Conservation (phyloP, 2,113 vertebrate species). For the Trogon surrucura region DNA sequence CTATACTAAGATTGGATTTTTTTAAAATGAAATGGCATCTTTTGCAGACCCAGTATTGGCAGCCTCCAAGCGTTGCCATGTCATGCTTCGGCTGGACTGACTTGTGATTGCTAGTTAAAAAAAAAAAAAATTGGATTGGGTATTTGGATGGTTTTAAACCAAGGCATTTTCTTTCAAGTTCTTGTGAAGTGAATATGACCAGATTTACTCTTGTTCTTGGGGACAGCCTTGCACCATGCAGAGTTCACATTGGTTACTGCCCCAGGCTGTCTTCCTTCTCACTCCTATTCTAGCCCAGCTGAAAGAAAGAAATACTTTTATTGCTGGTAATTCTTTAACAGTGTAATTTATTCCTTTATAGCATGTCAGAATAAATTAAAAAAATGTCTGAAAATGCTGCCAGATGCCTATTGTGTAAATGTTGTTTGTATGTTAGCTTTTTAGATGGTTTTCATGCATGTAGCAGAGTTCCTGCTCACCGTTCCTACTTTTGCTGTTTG, state of each 20-base stretch:
- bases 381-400: conserved; percentile 84
- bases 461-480: conserved; percentile 67
- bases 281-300: conserved; percentile 78
- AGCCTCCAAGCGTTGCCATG: conserved; percentile 22
- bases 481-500: conserved; percentile 58
- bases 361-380: conserved; percentile 89
- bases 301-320: conserved; percentile 79
- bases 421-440: conserved; percentile 73
- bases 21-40: conserved; percentile 36
- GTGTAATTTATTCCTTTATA: conserved; percentile 91
- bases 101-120: conserved; percentile 57
- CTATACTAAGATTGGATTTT: conserved; percentile 56
- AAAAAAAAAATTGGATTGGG: conserved; percentile 59
- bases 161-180: conserved; percentile 76
- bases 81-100: conserved; percentile 66
- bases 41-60: conserved; percentile 66
- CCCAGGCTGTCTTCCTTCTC: conserved; percentile 65
- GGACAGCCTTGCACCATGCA: conserved; percentile 57
- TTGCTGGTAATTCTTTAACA: conserved; percentile 82
- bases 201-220: conserved; percentile 64
- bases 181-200: conserved; percentile 75
- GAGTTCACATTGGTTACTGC: conserved; percentile 64
- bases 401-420: conserved; percentile 82
- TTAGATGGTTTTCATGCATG: conserved; percentile 43
- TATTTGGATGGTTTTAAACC: conserved; percentile 77